Evolutionary conservation across 1,140 invertebrate species (phyloP).

Genomic region (Anagrus nilaparvatae): DNA sequence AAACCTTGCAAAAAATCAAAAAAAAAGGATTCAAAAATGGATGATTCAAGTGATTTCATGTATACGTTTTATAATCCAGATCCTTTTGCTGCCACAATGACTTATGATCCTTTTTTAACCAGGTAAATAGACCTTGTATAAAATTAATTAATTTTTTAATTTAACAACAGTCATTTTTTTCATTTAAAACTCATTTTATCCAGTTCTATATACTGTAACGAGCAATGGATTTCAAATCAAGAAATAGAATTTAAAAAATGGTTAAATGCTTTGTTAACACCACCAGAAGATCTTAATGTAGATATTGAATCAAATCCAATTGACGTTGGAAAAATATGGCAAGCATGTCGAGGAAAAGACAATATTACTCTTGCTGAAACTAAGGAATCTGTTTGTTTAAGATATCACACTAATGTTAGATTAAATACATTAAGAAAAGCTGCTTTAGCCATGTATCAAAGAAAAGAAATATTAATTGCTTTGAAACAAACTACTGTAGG

Average conservation of each 20-base stretch:
- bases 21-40: constrained; percentile 21
- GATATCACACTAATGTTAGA: constrained; percentile 52
- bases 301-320: constrained; percentile 57
- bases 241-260: constrained; percentile 75
- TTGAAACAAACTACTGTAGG: constrained; percentile 50
- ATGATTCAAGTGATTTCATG: constrained; percentile 27
- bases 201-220: constrained; percentile 63
- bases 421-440: constrained; percentile 56
- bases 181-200: constrained; percentile 1
- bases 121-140: constrained; percentile 15
- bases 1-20: constrained; percentile 5
- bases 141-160: constrained; percentile 2
- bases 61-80: constrained; percentile 41
- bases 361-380: constrained; percentile 51
- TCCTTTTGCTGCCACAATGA: constrained; percentile 50
- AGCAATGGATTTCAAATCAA: constrained; percentile 68
- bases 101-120: constrained; percentile 53
- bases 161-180: background rate
- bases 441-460: constrained; percentile 49
- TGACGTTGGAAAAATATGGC: constrained; percentile 65
- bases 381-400: constrained; percentile 55
- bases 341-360: constrained; percentile 54
- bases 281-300: constrained; percentile 46
- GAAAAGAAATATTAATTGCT: constrained; percentile 46
- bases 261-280: constrained; percentile 78